Percentiles rank a stretch among this genome's conserved stretches.
phyloP scores from a whole-genome alignment of 1,140 invertebrate species.

The Laupala kohalensis region DNA sequence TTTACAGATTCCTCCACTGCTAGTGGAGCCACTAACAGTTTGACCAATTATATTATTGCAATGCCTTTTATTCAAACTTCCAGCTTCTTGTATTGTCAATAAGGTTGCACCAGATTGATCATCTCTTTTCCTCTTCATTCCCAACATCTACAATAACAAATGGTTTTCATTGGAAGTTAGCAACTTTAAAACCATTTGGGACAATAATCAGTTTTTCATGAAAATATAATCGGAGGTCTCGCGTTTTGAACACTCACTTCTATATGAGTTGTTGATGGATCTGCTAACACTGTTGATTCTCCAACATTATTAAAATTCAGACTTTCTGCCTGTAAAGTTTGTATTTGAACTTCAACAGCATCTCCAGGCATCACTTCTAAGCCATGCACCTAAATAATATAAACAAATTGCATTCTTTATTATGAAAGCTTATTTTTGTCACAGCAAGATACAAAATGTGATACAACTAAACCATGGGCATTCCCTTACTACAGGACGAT shows the following conservation, averaged over 20 bases:
- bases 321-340: slow-evolving; percentile 12
- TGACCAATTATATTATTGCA: not conserved
- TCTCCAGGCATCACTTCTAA: slow-evolving; percentile 14
- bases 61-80: not conserved
- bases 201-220: not conserved
- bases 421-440: too few species aligned
- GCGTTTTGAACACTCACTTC: not conserved
- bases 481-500: too few species aligned
- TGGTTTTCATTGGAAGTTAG: not conserved
- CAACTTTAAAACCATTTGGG: not conserved
- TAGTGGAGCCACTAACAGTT: not conserved
- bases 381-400: slow-evolving; percentile 9
- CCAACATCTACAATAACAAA: not conserved
- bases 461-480: too few species aligned
- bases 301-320: not conserved
- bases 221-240: too few species aligned
- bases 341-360: slow-evolving; percentile 15
- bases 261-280: not conserved
- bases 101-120: not conserved
- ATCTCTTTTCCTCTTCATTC: slow-evolving; percentile 2
- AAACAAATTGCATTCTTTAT: too few species aligned
- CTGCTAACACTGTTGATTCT: not conserved
- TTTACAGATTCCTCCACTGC: not conserved
- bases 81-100: not conserved
- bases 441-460: too few species aligned